Evolutionary conservation across 2,888 invertebrate species (phyloP), one percentile per base, ranked within the genome.

Genomic region (Synanthedon andrenaeformis): DNA sequence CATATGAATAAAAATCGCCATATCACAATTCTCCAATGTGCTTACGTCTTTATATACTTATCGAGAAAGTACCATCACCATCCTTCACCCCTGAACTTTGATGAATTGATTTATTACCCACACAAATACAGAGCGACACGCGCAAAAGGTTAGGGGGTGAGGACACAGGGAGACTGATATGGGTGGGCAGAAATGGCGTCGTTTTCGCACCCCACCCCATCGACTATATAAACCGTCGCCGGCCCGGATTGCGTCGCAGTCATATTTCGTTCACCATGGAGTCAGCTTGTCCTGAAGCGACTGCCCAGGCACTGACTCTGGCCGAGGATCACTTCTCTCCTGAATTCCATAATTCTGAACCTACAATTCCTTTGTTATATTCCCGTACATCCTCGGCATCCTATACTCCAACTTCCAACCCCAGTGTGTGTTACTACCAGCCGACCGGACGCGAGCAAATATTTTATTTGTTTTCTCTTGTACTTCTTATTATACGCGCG

Each of bases 1-100:
- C 28, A 8, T 3, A 8, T 35, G 10, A 35, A 35, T 10, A 35
- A 10, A 35, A 35, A 35, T 35, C 10, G 10, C 10, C 6, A 35
- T 10, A 10, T 35, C 35, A 35, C 35, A 6, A 35, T 35, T 35
- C 6, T 35, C 35, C 35, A 35, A 10, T 35, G 35, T 35, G 35
- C 96, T 0, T 98, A 98, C 74, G 92, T 93, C 59, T 93, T 96
- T 5, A 93, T 93, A 65, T 93, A 96, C 56, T 91, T 92, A 53
- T 92, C 92, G 64, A 91, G 90, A 92, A 74, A 70, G 79, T 71
- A 52, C 4, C 8, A 1, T 28, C 28, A 10, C 51, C 14, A 17
- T 49, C 45, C 45, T 45, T 45, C 45, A 45, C 45, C 45, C 45
- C 45, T 45, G 13, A 45, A 45, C 45, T 45, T 45, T 45, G 45